Evolutionary conservation across 2,888 invertebrate genomes (phyloP), one percentile per base, ranked within the genome.

Genomic region (Stegophylla sp.): DNA sequence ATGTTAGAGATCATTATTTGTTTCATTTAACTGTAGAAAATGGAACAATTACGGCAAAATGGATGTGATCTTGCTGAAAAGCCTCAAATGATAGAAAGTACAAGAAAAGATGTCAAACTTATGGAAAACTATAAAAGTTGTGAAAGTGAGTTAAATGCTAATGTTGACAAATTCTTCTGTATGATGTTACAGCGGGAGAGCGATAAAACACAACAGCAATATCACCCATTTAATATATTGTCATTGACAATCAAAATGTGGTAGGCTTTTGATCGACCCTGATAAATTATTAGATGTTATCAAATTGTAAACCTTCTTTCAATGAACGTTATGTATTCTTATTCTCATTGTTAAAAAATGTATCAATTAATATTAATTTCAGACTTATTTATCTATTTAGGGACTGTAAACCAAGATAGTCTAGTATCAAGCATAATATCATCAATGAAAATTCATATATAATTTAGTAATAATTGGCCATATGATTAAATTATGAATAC

Each of bases 91-190:
- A 73, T 74, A 72, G 67, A 79, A 59, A 73, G 69, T 48, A 74
- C 67, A 66, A 92, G 91, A 26, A 90, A 92, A 84, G 87, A 88
- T 69, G 90, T 91, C 0, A 90, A 90, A 83, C 91, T 91, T 3
- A 91, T 91, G 82, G 88, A 89, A 83, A 90, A 90, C 77, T 93
- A 93, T 93, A 93, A 93, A 82, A 88, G 90, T 48, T 94, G 93
- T 93, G 93, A 93, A 82, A 88, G 90, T 48, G 94, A 94, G 85
- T 86, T 93, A 10, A 92, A 92, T 85, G 91, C 91, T 71, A 93
- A 93, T 0, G 91, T 93, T n/a, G 91, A 93, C 85, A 93, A 93
- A 85, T 86, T 93, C 7, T 93, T 93, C 86, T 91, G 92, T 84
- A 87, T 92, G 63, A 87, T 92, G 85, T 88, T 92, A 89, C 89